Evolutionary conservation across 2,888 invertebrate species (phyloP), one percentile per base, ranked within the genome.

Genomic region (Macaria notata): DNA sequence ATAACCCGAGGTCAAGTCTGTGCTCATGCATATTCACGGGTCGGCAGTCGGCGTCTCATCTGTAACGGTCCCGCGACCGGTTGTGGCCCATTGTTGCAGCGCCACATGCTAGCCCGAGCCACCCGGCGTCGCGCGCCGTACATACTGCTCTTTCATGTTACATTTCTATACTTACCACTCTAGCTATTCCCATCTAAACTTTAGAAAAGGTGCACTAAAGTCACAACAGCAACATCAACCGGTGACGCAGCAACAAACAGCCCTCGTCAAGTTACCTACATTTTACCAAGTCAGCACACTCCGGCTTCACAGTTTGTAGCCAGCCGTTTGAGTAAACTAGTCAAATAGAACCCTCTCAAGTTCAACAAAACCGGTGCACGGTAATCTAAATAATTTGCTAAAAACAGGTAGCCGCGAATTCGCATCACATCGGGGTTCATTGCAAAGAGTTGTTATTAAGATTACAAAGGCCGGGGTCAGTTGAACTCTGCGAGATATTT

Each of bases 31-130:
- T 90, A 90, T 90, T 90, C 91, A 90, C 85, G 78, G 78, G 65
- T 73, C 61, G 56, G 75, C 78, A 73, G 75, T 69, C 80, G 79
- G 78, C 82, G 85, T 81, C 77, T 86, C 89, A 86, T 90, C 88
- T 85, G 86, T 89, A 90, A 90, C 91, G 91, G 91, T 87, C 88
- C 73, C 73, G 73, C 76, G 82, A 90, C 90, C 90, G 90, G 91
- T 90, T 89, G 81, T 82, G 75, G 74, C 76, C 79, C 78, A 88
- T 90, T 91, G 91, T 91, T 89, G 83, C 80, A 79, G 73, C 81
- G 83, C 67, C 63, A 64, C 51, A 62, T 62, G 67, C 65, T 66
- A 63, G 68, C 57, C 67, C 62, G 63, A 59, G 48, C 49, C 54
- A 46, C 46, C 43, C 57, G 46, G 36, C 48, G 29, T 8, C 29